These are phyloP conservation scores for Arvicanthis niloticus DNA, from an alignment of 2,113 vertebrate species.

Conservation along the genomic window DNA sequence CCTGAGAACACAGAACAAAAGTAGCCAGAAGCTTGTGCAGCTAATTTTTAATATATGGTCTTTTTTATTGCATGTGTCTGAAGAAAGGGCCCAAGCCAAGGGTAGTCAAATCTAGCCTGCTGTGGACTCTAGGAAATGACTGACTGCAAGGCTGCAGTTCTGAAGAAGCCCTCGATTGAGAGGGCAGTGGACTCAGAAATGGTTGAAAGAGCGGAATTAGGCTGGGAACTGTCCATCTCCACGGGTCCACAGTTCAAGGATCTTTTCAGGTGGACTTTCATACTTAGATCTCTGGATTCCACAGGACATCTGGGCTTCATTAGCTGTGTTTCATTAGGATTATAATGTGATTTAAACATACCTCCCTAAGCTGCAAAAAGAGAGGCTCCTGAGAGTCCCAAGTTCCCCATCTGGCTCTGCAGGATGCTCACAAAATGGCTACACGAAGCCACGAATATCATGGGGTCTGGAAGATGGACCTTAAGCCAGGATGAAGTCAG, in stretches of 20 bases:
- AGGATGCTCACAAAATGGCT: conserved; percentile 31
- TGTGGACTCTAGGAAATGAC: conserved; percentile 50
- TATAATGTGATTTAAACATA: conserved; percentile 77
- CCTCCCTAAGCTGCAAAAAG: conserved; percentile 55
- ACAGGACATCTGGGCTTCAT: conserved; percentile 81
- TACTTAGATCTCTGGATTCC: conserved; percentile 66
- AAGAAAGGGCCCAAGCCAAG: neutral
- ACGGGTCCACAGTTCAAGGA: neutral
- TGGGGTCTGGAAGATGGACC: conserved; percentile 41
- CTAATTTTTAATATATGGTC: neutral
- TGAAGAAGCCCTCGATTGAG: conserved; percentile 62
- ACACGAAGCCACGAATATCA: neutral
- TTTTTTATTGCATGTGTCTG: neutral
- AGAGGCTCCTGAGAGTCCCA: conserved; percentile 67
- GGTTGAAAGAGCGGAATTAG: conserved; percentile 57
- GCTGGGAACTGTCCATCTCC: conserved; percentile 72
- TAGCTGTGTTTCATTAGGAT: conserved; percentile 79
- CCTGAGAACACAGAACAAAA: neutral
- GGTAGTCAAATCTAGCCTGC: neutral
- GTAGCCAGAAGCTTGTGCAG: neutral
- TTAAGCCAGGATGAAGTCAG: conserved; percentile 45
- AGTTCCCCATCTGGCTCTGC: conserved; percentile 54
- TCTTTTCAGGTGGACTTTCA: conserved; percentile 73
- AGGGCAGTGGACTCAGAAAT: conserved; percentile 65
- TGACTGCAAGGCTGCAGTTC: conserved; percentile 59